Evolutionary conservation across 2,113 vertebrate genomes (phyloP), one percentile per base, ranked within the genome.

Genomic region (Pseudois nayaur): DNA sequence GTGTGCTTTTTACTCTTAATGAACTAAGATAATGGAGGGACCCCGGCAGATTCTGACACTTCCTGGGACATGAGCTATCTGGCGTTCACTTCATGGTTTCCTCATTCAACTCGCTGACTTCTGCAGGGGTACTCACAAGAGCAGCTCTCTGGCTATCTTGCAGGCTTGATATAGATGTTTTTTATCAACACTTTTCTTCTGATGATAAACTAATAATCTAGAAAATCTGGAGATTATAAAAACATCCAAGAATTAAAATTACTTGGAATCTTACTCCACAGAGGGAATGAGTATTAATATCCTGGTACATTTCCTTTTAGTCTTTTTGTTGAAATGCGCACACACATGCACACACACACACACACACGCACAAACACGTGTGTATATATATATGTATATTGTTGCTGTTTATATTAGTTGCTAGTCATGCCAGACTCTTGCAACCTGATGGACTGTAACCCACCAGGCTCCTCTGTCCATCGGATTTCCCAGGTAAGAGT

Each of bases 191-290:
- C 52, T 82, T 52, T 59, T 52, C 21, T 60, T 25, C 76, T 71
- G 31, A 57, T 89, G 43, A 81, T 52, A 76, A 93, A 91, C 17
- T 33, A 92, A 87, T 87, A 81, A 88, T 79, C 81, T 87, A 91
- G 52, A 95, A 86, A 86, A 36, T 62, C 33, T 67, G 27, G 36
- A 86, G 91, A 96, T 91, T 60, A 89, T 50, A 23, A 83, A 89
- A 87, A 95, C 23, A 60, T 71, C 67, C 19, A 93, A 91, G 55
- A 74, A 67, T 54, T 40, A 27, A 81, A 89, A 60, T 59, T 16
- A 82, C 27, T 86, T 88, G 36, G 23, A 71, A 67, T 89, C 45
- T 89, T 48, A 62, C n/a, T n/a, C 8, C 27, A 25, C 0, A 15
- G 86, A 76, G 12, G 71, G 48, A 83, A n/a, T 21, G 15, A 14